Conservation (phyloP, 2,797 vertebrate genomes). For the Crenichthys baileyi region DNA sequence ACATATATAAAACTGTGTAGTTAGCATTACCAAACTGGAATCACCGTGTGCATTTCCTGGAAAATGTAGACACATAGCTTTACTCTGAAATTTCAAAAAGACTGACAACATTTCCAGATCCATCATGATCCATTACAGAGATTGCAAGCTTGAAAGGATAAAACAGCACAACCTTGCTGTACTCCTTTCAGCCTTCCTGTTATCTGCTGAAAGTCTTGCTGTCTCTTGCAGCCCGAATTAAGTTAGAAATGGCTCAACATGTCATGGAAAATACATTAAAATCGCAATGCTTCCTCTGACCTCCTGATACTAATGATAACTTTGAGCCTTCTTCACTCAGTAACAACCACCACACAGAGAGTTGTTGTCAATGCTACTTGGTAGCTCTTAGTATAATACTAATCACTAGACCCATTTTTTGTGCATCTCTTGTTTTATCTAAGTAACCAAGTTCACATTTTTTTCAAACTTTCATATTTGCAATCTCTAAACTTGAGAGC, state of each 20-base stretch:
- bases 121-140: background rate
- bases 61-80: background rate
- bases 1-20: no score
- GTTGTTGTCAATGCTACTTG: background rate
- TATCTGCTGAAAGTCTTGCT: background rate
- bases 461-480: slow-evolving; percentile 10
- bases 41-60: no score
- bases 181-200: background rate
- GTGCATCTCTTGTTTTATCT: background rate
- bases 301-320: no score
- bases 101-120: background rate
- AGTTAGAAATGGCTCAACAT: background rate
- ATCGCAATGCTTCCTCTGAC: no score
- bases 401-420: background rate
- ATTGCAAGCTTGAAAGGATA: background rate
- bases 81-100: background rate
- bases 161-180: background rate
- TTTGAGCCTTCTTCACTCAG: no score
- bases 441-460: background rate
- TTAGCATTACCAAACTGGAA: no score
- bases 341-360: no score
- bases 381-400: background rate
- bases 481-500: slow-evolving; percentile 8
- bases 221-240: background rate
- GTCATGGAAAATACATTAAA: background rate